Evolutionary conservation across 2,888 invertebrate genomes (phyloP).

Genomic region (Bugulina stolonifera): DNA sequence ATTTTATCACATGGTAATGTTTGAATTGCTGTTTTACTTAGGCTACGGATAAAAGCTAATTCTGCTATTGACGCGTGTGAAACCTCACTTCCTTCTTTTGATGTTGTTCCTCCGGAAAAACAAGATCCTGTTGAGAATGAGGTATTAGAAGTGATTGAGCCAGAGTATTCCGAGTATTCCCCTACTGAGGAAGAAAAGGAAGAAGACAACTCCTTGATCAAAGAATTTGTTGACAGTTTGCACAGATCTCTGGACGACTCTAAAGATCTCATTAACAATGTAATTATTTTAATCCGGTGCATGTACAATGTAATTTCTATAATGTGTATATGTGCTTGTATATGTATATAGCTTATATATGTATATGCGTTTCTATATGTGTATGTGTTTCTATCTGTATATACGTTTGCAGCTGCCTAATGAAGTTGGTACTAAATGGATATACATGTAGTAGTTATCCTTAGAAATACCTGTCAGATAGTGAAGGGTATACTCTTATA

Average conservation of each 20-base stretch:
- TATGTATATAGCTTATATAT: too few species aligned
- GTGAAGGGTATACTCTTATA: too few species aligned
- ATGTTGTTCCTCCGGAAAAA: neutral
- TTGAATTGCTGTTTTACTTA: too few species aligned
- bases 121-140: neutral
- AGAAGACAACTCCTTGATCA: neutral
- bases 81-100: neutral
- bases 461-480: too few species aligned
- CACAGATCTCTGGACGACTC: neutral
- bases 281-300: neutral
- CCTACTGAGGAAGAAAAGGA: neutral
- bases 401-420: too few species aligned
- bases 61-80: neutral
- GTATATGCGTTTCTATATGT: too few species aligned
- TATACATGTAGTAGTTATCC: too few species aligned
- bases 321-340: too few species aligned
- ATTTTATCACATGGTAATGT: too few species aligned
- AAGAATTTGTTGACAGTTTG: neutral
- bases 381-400: too few species aligned
- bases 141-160: neutral
- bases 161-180: neutral
- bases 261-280: neutral
- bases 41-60: neutral
- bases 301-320: too few species aligned
- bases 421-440: too few species aligned